phyloP scores from a whole-genome alignment of 2,113 vertebrate species.

The Charina bottae region DNA sequence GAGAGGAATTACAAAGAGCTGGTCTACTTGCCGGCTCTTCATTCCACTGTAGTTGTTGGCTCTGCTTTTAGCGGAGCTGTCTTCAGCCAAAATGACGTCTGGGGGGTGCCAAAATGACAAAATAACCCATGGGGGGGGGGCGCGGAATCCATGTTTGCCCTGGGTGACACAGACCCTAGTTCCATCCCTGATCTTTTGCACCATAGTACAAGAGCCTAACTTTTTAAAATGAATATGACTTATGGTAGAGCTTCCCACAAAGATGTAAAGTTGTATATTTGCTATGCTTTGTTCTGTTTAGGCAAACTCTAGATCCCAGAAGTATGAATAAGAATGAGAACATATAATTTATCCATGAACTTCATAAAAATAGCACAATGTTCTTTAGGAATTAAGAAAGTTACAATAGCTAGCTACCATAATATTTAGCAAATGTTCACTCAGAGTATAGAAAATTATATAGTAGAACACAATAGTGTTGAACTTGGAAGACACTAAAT shows the following conservation, averaged over 20 bases:
- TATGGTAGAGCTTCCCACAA: background rate
- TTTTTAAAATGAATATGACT: background rate
- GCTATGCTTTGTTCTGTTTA: background rate
- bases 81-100: no score
- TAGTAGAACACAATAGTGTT: slow-evolving; percentile 60
- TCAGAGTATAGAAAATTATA: slow-evolving; percentile 49
- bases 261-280: background rate
- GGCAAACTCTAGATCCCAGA: background rate
- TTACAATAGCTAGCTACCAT: background rate
- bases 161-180: no score
- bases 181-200: no score
- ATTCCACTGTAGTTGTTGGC: background rate
- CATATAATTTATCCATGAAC: slow-evolving; percentile 2
- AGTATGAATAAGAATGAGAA: background rate
- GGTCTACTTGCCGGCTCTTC: background rate
- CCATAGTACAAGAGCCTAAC: background rate
- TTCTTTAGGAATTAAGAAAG: background rate
- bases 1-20: no score
- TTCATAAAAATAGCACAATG: background rate
- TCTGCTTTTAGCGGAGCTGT: no score
- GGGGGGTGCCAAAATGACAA: no score
- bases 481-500: slow-evolving; percentile 62
- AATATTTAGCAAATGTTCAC: slow-evolving; percentile 15
- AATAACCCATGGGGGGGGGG: no score
- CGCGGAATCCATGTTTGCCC: no score